Conservation (phyloP, 2,888 invertebrate genomes). For the Eupeodes luniger region DNA sequence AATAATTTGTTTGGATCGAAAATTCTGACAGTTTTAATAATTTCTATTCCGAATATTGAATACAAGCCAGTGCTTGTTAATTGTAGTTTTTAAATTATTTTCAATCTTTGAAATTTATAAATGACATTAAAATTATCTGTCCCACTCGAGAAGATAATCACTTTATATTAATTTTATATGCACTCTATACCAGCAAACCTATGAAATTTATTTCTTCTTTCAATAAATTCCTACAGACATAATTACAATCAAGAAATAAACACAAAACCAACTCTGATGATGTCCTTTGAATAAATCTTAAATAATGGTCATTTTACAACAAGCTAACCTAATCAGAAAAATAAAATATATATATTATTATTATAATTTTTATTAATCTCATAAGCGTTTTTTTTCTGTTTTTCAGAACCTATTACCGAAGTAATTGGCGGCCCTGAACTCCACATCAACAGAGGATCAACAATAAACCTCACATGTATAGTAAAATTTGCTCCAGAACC, state of each 20-base stretch:
- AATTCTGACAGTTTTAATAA: too few relatives aligned
- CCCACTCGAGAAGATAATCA: too few relatives aligned
- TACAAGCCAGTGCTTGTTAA: too few relatives aligned
- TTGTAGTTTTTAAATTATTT: too few relatives aligned
- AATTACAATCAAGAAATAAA: background rate
- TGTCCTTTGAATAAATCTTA: background rate
- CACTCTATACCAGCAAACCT: too few relatives aligned
- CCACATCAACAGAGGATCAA: constrained; percentile 94
- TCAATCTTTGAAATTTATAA: too few relatives aligned
- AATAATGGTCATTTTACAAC: background rate
- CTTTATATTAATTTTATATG: too few relatives aligned
- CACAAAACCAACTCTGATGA: background rate
- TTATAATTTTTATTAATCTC: constrained; percentile 3
- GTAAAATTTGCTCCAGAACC: constrained; percentile 93
- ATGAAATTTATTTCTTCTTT: background rate
- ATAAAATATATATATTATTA: background rate
- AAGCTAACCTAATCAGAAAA: constrained; percentile 3
- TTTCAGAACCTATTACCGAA: constrained; percentile 91
- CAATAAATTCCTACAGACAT: too few relatives aligned
- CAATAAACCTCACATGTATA: constrained; percentile 94
- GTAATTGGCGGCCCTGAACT: constrained; percentile 92
- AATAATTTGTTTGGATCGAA: too few relatives aligned
- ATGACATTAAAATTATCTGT: too few relatives aligned
- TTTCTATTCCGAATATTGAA: too few relatives aligned
- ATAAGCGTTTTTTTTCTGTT: constrained; percentile 22